Base-by-base conservation (phyloP, 2,888 invertebrate species). In the Trichogramma evanescens region DNA sequence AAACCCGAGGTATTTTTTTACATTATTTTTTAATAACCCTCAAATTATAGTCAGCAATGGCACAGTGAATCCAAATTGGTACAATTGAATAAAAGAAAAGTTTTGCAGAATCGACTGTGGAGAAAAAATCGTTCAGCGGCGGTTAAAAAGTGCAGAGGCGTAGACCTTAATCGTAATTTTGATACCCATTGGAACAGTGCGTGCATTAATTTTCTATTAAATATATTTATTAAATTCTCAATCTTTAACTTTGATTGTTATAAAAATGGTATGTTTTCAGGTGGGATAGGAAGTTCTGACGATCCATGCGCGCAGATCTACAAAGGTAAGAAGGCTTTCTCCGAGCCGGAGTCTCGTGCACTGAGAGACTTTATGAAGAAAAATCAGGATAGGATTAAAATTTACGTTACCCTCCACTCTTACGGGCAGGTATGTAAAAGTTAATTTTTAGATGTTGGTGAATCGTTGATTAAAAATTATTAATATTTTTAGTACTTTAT, bases 141-240 rank as follows among this genome's bases (percentile, higher is more conserved):
- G 3, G 10, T 13, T 13, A 1, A 72, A 0, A 69, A 74, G 0
- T 91, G 90, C 66, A 76, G 78, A 4, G 91, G 91, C 9, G 85
- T 85, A 0, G 91, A 92, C 70, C 84, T 84, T 0, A 91, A 91
- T 74, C 80, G 91, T 2, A 91, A 92, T 78, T 92, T 85, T 69
- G 88, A 83, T 58, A 84, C 83, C 69, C 79, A 82, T 63, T 91
- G 89, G 89, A 85, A 82, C 79, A 82, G 81, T 72, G 80, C 70
- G 72, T 66, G 54, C 40, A 9, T 45, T 8, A 2, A 9, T 45
- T 45, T 45, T 9, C n/a, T 8, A 8, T 5, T 26, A 41, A 9
- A 8, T n/a, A 39, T 56, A 6, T 43, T n/a, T 45, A 40, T 4
- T 40, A 26, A 8, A 54, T 39, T 3, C 26, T 54, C 0, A 4